Evolutionary conservation across 1,140 invertebrate species (phyloP), one percentile per base, ranked within the genome.

Genomic region (Pachypsylla venusta): DNA sequence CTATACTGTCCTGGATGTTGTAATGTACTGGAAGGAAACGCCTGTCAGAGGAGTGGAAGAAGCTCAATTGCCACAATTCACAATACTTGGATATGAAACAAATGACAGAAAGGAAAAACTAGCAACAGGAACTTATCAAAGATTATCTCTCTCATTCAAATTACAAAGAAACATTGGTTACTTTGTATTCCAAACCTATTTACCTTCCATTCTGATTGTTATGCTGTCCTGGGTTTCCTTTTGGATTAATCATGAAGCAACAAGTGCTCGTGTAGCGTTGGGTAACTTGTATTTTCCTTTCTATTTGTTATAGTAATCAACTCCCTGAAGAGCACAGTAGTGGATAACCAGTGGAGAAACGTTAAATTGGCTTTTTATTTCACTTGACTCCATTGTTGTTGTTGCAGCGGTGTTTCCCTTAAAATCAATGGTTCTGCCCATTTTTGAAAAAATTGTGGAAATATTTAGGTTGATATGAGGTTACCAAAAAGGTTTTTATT

Each of bases 21-120:
- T 94, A n/a, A 96, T 98, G 89, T 93, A 93, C 70, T 98, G 94
- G 94, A 87, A 85, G 65, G 61, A 65, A 27, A 86, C 84, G 1
- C 84, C 89, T 1, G 92, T 98, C 0, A 79, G 87, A 56, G 93
- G 93, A 1, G 89, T 98, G 1, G 88, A 95, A 68, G 85, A 94
- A 64, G 89, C 93, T 1, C 87, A 96, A 70, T 73, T 98, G 53
- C 93, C 93, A 4, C 94, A 98, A 74, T 98, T 98, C 70, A 89
- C 89, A 35, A 93, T 98, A 65, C 81, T 91, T 56, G 87, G 90
- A 53, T 93, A 92, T 70, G 87, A 92, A 70, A 96, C 92, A 7
- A 93, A 92, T 64, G 89, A 93, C 70, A 81, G 89, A 59, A 90
- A 89, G 68, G 93, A 89, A 71, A 79, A 76, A 61, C 75, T 89